Percentiles rank a stretch among this genome's conserved stretches.
Conservation (phyloP, 2,888 invertebrate genomes). For the Parelbella ahira region DNA sequence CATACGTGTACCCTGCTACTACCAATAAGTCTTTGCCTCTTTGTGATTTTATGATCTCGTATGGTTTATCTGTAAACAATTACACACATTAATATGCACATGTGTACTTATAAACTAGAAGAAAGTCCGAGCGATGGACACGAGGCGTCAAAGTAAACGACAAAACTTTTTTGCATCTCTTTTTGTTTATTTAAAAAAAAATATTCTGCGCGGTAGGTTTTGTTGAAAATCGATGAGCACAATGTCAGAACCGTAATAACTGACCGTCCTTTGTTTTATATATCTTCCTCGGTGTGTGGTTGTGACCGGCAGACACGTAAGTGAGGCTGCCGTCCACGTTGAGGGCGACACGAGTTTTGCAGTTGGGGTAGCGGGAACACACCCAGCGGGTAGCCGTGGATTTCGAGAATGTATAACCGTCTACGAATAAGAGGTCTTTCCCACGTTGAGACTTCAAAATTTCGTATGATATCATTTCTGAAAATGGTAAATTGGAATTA, state of each 20-base stretch:
- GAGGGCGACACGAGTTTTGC: slow-evolving; percentile 1
- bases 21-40: slow-evolving; percentile 38
- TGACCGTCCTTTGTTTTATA: no score
- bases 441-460: slow-evolving; percentile 38
- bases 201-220: no score
- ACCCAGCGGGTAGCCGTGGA: slow-evolving; percentile 27
- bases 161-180: no score
- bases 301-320: slow-evolving; percentile 1
- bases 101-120: no score
- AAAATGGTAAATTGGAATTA: slow-evolving; percentile 13
- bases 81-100: no score
- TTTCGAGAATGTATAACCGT: slow-evolving; percentile 41
- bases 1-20: slow-evolving; percentile 39
- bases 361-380: slow-evolving; percentile 26
- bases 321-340: background rate
- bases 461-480: slow-evolving; percentile 32
- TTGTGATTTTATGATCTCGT: slow-evolving; percentile 38
- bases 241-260: no score
- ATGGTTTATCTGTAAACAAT: slow-evolving; percentile 27
- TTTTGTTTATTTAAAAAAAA: no score
- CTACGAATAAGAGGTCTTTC: slow-evolving; percentile 34
- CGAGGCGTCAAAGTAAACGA: no score
- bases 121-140: no score
- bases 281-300: slow-evolving; percentile 7
- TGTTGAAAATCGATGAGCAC: no score